Evolutionary conservation across 2,888 invertebrate genomes (phyloP), one percentile per base, ranked within the genome.

Genomic region (Drosophila emarginata): DNA sequence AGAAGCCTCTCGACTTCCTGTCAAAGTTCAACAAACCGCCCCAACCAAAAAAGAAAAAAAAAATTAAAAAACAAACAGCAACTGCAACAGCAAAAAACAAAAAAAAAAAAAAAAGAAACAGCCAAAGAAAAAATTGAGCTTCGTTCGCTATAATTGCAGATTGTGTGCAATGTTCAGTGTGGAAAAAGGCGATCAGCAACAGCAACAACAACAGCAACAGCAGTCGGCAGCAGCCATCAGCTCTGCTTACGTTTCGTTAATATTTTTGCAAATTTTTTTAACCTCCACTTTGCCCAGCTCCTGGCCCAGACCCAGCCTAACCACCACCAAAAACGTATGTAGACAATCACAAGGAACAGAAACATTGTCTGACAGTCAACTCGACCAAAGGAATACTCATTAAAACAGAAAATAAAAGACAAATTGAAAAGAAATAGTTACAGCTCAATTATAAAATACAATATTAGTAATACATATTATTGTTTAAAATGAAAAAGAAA

Each of bases 1-100:
- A 67, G 40, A 67, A 61, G 71, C 74, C 82, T 70, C 74, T 86
- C 76, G 71, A 82, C 81, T 82, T 82, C 81, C 81, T 82, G 87
- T 82, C 87, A 82, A 82, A 82, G 82, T 86, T 82, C 82, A 82
- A 86, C 82, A 87, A 82, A 82, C 82, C 84, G 84, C 81, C 87
- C 84, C 84, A 80, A 75, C 83, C 70, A 75, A 74, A 75, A 59
- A 53, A 36, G 51, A 45, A 21, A 51, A 51, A 51, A 45, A 45
- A 21, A 64, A 53, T 26, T 51, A 45, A 28, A 26, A 51, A 51
- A 26, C 21, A 23, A 18, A 18, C 18, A 50, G 18, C 45, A 50
- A 2, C 45, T 5, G 7, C 45, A 15, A 18, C 83, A 79, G 72
- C 82, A 66, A 74, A 71, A 74, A 40, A 39, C 51, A 60, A 39